These are phyloP conservation scores for Alosa alosa DNA, from an alignment of 2,113 vertebrate species.

Conservation along the genomic window DNA sequence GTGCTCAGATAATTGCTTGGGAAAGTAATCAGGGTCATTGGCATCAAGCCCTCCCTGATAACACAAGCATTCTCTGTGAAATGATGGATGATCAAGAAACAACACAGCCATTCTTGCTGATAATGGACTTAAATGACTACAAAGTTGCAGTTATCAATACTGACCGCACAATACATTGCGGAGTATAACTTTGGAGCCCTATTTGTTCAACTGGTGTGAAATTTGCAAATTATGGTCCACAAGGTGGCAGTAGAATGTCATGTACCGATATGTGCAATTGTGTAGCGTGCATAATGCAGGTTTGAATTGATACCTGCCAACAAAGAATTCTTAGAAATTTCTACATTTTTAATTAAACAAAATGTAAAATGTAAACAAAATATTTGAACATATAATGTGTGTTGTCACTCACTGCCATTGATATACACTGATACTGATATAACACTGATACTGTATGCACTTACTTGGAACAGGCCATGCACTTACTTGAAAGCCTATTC, in stretches of 20 bases:
- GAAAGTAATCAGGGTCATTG: slow-evolving; percentile 59
- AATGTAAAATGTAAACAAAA: background rate
- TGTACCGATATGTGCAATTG: background rate
- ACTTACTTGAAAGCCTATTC: too few relatives aligned
- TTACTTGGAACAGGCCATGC: too few relatives aligned
- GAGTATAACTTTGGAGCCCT: background rate
- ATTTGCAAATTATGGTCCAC: background rate
- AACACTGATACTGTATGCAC: too few relatives aligned
- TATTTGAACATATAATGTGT: background rate
- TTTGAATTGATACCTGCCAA: background rate
- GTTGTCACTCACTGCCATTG: background rate
- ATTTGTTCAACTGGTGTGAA: background rate
- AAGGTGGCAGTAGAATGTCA: slow-evolving; percentile 3
- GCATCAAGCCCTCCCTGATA: slow-evolving; percentile 38
- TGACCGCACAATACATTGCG: background rate
- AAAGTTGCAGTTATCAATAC: background rate
- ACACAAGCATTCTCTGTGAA: slow-evolving; percentile 19
- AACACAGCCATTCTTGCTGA: background rate
- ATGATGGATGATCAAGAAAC: slow-evolving; percentile 1
- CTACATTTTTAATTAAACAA: background rate
- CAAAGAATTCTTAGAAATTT: background rate
- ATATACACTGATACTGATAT: background rate
- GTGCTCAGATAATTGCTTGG: slow-evolving; percentile 68
- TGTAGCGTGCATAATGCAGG: background rate
- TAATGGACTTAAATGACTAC: background rate